Evolutionary conservation across 2,113 vertebrate genomes (phyloP), one percentile per base, ranked within the genome.

Genomic region (Taurulus bubalis): DNA sequence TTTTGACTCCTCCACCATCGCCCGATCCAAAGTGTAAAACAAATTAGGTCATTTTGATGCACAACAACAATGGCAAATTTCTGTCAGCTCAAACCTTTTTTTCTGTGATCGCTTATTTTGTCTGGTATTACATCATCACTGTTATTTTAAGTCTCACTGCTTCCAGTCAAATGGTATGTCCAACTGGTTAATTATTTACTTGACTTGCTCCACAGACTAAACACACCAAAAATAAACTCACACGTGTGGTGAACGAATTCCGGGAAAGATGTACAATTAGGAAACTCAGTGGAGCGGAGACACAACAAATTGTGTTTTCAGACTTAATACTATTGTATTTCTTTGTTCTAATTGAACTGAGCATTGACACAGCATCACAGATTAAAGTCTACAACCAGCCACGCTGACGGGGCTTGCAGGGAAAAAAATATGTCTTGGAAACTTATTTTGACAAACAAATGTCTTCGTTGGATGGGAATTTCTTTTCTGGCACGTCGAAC

Each of bases 231-330:
- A 83, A 63, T n/a, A n/a, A n/a, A n/a, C n/a, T n/a, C n/a, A 89
- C 65, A 81, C 32, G 80, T 63, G 83, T 80, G 82, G 80, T 68
- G 72, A 90, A 87, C 85, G 85, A 88, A 93, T 83, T 88, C 80
- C 81, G 71, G 56, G 55, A 81, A 67, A 77, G 62, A 87, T 88
- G 86, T 85, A 88, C 91, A 91, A 93, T 92, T 92, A 92, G 77
- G 80, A 86, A 87, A 90, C 11, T 68, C 87, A 84, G 56, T 71
- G 63, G 83, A 85, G 93, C 90, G 89, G 51, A 79, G 40, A 75
- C 79, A 82, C 80, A 85, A 85, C 87, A 93, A 91, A 93, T 92
- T 91, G 83, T 86, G 68, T 87, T 91, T 90, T 85, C 80, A 81
- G 76, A 77, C 47, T 80, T 84, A 81, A 86, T 82, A 78, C 67